Evolutionary conservation across 1,140 invertebrate genomes (phyloP).

Genomic region (Lepidurus packardi): DNA sequence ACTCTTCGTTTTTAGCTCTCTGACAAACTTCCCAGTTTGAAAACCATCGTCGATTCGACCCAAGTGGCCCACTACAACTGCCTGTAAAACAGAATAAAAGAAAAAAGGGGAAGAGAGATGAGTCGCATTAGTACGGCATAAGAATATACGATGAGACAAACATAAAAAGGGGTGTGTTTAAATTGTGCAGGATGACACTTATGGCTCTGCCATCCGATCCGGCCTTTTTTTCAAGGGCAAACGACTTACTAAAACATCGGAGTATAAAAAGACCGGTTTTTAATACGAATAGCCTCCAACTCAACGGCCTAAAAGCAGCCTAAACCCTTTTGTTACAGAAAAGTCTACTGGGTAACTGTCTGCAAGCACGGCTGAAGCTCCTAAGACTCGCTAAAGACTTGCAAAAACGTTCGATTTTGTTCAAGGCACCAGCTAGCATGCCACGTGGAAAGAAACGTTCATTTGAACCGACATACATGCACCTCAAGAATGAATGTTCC

Average conservation of each 20-base stretch:
- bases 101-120: neutral
- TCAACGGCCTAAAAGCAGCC: neutral
- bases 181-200: neutral
- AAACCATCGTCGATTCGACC: neutral
- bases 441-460: no score
- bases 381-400: no score
- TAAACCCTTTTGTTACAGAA: neutral
- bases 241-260: neutral
- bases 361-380: no score
- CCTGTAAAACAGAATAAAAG: neutral
- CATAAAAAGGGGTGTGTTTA: neutral
- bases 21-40: neutral
- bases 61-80: neutral
- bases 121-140: neutral
- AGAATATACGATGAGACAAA: neutral
- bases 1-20: neutral
- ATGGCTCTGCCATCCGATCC: neutral
- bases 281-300: neutral
- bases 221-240: neutral
- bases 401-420: no score
- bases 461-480: no score
- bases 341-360: no score
- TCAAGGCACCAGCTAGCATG: no score
- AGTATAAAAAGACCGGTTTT: neutral
- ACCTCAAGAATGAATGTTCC: no score